phyloP scores from a whole-genome alignment of 2,888 invertebrate species.

The Nomada fabriciana region DNA sequence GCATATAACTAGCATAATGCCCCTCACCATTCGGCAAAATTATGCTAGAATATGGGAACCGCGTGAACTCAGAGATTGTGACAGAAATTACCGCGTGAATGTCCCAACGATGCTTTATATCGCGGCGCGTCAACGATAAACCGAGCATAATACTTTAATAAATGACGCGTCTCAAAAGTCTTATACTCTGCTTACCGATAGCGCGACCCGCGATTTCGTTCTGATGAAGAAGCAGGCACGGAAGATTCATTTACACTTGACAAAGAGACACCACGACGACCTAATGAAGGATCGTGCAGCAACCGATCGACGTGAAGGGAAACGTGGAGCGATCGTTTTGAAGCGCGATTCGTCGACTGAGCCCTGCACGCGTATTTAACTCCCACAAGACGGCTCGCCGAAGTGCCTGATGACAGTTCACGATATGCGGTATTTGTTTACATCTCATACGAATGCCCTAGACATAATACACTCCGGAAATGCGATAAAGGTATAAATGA shows the following conservation, averaged over 20 bases:
- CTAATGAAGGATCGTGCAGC: not conserved
- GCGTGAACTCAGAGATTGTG: slow-evolving; percentile 16
- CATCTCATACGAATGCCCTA: slow-evolving; percentile 72
- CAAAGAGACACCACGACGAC: not conserved
- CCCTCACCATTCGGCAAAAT: slow-evolving; percentile 70
- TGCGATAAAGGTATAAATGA: slow-evolving; percentile 75
- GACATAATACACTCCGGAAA: slow-evolving; percentile 81
- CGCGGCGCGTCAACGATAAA: slow-evolving; percentile 74
- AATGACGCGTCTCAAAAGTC: slow-evolving; percentile 67
- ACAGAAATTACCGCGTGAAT: not conserved
- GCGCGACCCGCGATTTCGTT: slow-evolving; percentile 59
- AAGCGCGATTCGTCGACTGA: slow-evolving; percentile 41
- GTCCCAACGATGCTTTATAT: slow-evolving; percentile 56
- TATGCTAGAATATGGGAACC: slow-evolving; percentile 80
- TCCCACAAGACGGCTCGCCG: slow-evolving; percentile 44
- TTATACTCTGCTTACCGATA: slow-evolving; percentile 82
- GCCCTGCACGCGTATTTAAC: slow-evolving; percentile 29
- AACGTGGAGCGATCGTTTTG: slow-evolving; percentile 29
- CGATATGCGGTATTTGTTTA: slow-evolving; percentile 81
- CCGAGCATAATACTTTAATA: slow-evolving; percentile 79
- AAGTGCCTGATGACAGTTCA: slow-evolving; percentile 75
- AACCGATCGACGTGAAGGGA: not conserved
- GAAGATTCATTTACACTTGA: not conserved
- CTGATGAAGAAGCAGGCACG: not conserved
- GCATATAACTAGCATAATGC: slow-evolving; percentile 81